Base-by-base conservation (phyloP, 2,888 invertebrate genomes). In the Drosophila hamatofila region DNA sequence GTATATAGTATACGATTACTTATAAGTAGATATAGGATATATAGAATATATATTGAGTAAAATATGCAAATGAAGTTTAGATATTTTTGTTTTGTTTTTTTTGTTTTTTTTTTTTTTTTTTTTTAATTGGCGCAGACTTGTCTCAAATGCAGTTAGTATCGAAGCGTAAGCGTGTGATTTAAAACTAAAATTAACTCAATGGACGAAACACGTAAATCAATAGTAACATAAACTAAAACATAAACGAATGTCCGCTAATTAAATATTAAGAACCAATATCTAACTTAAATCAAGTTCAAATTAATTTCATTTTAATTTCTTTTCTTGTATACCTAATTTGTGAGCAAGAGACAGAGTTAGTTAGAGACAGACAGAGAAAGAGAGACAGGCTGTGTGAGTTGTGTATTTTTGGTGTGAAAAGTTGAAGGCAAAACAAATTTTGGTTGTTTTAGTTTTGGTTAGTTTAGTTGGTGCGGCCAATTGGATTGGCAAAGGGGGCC, bases 121-220 rank as follows among this genome's bases (percentile, higher is more conserved):
- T 54, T 62, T 48, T 51, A 42, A 27, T 73, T 66, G 62, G 79
- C 75, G 67, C 72, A 80, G 80, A 75, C 70, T 82, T 75, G 66
- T 72, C 66, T 66, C 75, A 80, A 79, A 83, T 86, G 89, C 89
- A 81, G 81, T 89, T 89, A 89, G 79, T 86, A 81, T 69, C 76
- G 67, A 89, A 89, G 84, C 84, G 79, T 70, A 84, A 84, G 84
- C 89, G 87, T 84, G 89, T 87, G 84, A 81, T 72, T 66, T 60
- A 1, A 61, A 54, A 58, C 58, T 9, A 52, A 52, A 25, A 52
- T 9, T 0, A 57, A 54, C 37, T 14, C 3, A 74, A 57, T 35
- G 11, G 44, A 63, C 27, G 25, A 37, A 41, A 37, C 37, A 63
- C 16, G 6, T 12, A 18, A 46, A 68, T 48, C 5, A 39, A 27